Base-by-base conservation (phyloP, 2,888 invertebrate genomes). In the Anthrax anthrax region DNA sequence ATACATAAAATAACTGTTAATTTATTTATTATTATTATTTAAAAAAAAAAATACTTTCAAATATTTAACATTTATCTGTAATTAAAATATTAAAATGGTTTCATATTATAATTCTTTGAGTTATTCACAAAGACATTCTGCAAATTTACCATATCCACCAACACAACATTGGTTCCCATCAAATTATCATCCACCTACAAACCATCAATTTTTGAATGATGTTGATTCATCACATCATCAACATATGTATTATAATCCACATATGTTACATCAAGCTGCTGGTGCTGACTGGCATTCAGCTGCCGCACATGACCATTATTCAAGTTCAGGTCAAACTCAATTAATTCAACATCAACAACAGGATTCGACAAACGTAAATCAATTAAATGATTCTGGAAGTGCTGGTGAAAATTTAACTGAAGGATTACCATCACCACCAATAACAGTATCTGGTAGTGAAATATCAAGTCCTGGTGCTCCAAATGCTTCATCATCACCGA, bases 101-200 rank as follows among this genome's bases (percentile, higher is more conserved):
- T 78, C 80, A 56, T 84, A 83, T 67, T 83, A 68, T 72, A 79
- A 65, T 69, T 54, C 78, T 60, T 73, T 77, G 65, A 75, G 79
- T 70, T 80, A 80, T 68, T 73, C 77, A 62, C 67, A 65, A 54
- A 78, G 78, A 65, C 80, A 79, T 55, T 74, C 71, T 67, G 62
- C 66, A 42, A 76, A 75, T 65, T 71, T 76, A 59, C 72, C 77
- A 50, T 74, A 77, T 60, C 44, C 54, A 29, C 46, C 52, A 37
- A 40, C 54, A 38, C 65, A 64, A 37, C 58, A 67, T n/a, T 72
- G 72, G 72, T 75, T 67, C 62, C 64, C 63, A 13, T 60, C 58
- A 53, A 71, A 72, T 43, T 71, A 72, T 53, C 72, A 70, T 50
- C 69, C 65, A 32, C 59, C 62, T 43, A 58, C 64, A 13, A 63